Base-by-base conservation (phyloP, 92 coral and sea anemone genomes). In the Chrysogorgia sp. region DNA sequence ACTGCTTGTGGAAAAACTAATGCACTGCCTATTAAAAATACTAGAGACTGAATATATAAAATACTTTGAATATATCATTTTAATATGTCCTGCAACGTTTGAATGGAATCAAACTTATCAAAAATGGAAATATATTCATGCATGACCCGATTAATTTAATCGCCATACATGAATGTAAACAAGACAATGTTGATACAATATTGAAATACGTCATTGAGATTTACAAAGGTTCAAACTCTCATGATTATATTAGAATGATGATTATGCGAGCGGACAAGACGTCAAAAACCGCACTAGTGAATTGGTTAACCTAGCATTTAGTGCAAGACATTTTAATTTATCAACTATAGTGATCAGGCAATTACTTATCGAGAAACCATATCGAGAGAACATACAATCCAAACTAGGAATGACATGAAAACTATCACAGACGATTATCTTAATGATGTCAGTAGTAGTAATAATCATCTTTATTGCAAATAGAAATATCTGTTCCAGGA, bases 241-340 rank as follows among this genome's bases (percentile, higher is more conserved):
- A n/a, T 58, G 21, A 58, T 58, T 20, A 58, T 58, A 58, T 58
- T 58, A 58, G 64, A 21, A n/a, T n/a, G n/a, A n/a, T 5, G 64
- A 58, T 58, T 58, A 25, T 19, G 64, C 64, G 13, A 58, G 64
- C 21, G 25, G 64, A 0, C 28, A 58, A 24, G 64, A 58, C 5
- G 64, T 58, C 0, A 58, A 58, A 32, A 19, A 19, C 64, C 0
- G 64, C 13, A 58, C 64, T 13, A 58, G 64, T 21, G 64, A 58
- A 25, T 67, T 67, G 24, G 22, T 67, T 35, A 25, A 67, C 48
- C 37, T 67, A 14, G 75, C 75, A 40, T 67, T 67, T 55, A 40
- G 53, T 67, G 75, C 75, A 32, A 67, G 75, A 67, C 75, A 67
- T 55, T n/a, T n/a, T n/a, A 40, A 33, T 67, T 37, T 55, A 32